Base-by-base conservation (phyloP, 2,113 vertebrate genomes). In the Carollia perspicillata region DNA sequence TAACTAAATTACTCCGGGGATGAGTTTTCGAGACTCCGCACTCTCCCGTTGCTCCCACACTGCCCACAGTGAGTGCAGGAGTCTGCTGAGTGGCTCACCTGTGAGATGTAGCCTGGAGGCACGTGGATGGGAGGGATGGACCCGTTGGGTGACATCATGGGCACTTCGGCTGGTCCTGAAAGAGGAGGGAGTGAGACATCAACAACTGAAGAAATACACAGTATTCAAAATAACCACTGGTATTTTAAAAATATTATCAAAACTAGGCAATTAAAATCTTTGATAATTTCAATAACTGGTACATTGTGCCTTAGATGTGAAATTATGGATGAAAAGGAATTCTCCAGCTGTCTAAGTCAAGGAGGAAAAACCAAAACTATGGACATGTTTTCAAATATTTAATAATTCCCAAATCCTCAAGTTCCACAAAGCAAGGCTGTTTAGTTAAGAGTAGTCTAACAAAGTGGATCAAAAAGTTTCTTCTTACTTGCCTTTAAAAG, bases 81-180 rank as follows among this genome's bases (percentile, higher is more conserved):
- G 53, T 13, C 30, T 9, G n/a, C 33, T 28, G n/a, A 18, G 26
- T 40, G 65, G 4, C 97, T 81, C 98, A 99, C 99, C 99, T 99
- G 99, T 97, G 99, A 99, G 98, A 99, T 99, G 97, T 99, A 99
- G 97, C 99, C 99, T 0, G 99, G 99, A 97, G 99, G 99, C 44
- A 99, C 99, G 40, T 99, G 99, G 96, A 99, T 99, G 94, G 99
- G 99, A 83, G 99, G 99, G 94, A 99, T 99, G 88, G 99, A 99
- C 93, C 99, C 99, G 96, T 99, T 99, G 58, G 99, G 99, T 97
- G 99, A 99, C 99, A 99, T 99, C 99, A 99, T 99, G 95, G 99
- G 99, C 97, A 99, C 99, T 97, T 99, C 99, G 89, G 99, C 99
- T 85, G 99, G 99, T 98, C 99, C 99, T 99, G 95, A 42, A 0